A percentile compares a stretch with the other conserved stretches of the same genome.
Conservation (phyloP, 2,888 invertebrate species). For the Scotopteryx bipunctaria region DNA sequence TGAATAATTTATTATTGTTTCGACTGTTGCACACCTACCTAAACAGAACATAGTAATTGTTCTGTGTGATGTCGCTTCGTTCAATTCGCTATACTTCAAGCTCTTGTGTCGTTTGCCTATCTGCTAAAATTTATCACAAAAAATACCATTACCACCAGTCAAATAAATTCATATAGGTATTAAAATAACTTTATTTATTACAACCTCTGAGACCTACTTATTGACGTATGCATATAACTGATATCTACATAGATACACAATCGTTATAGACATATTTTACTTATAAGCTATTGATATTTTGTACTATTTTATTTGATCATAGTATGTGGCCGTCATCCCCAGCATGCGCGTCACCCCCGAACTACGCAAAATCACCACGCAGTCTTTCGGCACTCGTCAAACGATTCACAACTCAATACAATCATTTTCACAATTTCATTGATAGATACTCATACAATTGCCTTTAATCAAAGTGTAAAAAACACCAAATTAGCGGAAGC, state of each 20-base stretch:
- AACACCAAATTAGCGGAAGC: background rate
- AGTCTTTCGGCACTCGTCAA: conserved; percentile 72
- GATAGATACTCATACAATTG: background rate
- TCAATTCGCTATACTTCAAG: too few relatives aligned
- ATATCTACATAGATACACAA: conserved; percentile 9
- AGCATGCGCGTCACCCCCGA: conserved; percentile 68
- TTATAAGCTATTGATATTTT: conserved; percentile 40
- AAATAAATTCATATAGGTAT: too few relatives aligned
- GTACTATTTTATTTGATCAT: conserved; percentile 47
- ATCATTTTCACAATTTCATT: background rate
- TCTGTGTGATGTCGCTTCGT: too few relatives aligned
- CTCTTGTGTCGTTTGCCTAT: too few relatives aligned
- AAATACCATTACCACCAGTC: too few relatives aligned
- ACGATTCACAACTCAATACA: conserved; percentile 54
- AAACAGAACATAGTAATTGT: too few relatives aligned
- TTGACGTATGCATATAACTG: too few relatives aligned
- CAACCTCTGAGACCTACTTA: too few relatives aligned
- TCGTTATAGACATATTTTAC: conserved; percentile 12
- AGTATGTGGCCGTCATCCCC: conserved; percentile 64
- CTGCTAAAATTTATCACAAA: too few relatives aligned
- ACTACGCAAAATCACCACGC: conserved; percentile 65
- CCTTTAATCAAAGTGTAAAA: background rate
- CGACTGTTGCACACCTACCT: too few relatives aligned
- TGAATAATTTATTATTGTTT: too few relatives aligned
- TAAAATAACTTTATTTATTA: too few relatives aligned